Base-by-base conservation (phyloP, 2,113 vertebrate species). In the Isichthys henryi region DNA sequence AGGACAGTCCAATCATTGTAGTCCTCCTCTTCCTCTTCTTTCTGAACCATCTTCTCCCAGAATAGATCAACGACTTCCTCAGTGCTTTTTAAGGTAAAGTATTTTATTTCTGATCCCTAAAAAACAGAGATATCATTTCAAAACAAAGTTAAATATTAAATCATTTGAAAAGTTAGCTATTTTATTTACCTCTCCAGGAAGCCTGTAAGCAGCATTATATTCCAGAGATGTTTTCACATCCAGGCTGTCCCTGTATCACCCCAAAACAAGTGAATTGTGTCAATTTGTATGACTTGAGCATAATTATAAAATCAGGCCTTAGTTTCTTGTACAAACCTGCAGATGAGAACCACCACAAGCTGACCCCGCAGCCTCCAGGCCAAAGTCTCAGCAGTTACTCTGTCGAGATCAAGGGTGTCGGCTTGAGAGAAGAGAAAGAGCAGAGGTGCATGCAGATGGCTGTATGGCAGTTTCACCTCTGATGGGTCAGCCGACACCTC, bases 311-410 rank as follows among this genome's bases (percentile, higher is more conserved):
- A 19, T 21, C 82, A 45, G 8, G 48, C 9, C 39, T n/a, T 48
- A 48, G 43, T 10, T 21, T 15, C n/a, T 83, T 45, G 7, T 13
- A 46, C 88, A 31, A 3, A 99, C 98, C 97, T 97, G 94, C 96
- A 95, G 23, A 99, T 92, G n/a, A 99, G 95, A 11, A 97, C 91
- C 89, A 99, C 93, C 82, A 97, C 96, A 0, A 96, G 97, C 88
- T 97, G 96, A 80, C 98, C 98, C 31, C 97, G 84, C 19, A 99
- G 96, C 93, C 93, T 94, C 97, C 97, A 96, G 56, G 97, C 98
- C 88, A 99, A 92, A 77, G 95, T 92, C 83, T 96, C 94, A 87
- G 98, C 98, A 0, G 94, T 96, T 92, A 90, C 94, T 93, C 92
- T 94, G 92, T 99, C 98, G 17, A 95, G 94, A 89, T 95, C 96